Evolutionary conservation across 2,113 vertebrate species (phyloP), one percentile per base, ranked within the genome.

Genomic region (Carassius auratus): DNA sequence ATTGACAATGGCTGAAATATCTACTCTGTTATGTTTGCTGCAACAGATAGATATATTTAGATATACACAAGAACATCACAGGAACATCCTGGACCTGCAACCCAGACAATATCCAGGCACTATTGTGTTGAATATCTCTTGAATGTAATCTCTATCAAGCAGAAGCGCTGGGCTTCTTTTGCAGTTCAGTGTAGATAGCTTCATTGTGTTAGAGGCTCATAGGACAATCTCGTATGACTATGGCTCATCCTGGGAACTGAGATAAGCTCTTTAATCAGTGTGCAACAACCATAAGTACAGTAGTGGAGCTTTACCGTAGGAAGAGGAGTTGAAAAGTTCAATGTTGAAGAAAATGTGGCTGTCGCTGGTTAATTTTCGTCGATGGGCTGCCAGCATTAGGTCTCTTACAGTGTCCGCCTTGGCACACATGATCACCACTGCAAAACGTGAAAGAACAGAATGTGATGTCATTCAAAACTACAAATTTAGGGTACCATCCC

Each of bases 381-480:
- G 93, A 92, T 99, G 96, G 4, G 96, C 98, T 17, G 95, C 96
- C 90, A 99, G 88, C 98, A 99, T 99, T 93, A 99, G 95, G 79
- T 95, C 95, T 86, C 98, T 93, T 82, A 99, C 93, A 64, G 92
- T 94, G 88, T 98, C 95, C 8, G 96, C 93, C 0, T 93, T 95
- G 79, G 96, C 96, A 90, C 98, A 99, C 96, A 99, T 97, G 89
- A 99, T 97, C 81, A 99, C 94, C 91, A 99, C 98, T 99, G 94
- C 59, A 89, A 89, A 86, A 69, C 5, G n/a, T 61, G 5, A 76
- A 52, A 21, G 68, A 73, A 15, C 15, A 79, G 19, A 75, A 52
- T 30, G 52, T 57, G 76, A 50, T 79, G 30, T 30, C 48, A 69
- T 23, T 52, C 15, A 19, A 64, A 50, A 81, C 17, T 23, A 15